These are phyloP conservation scores for Lordiphosa andalusiaca DNA, from an alignment of 2,888 invertebrate genomes.

Conservation along the genomic window DNA sequence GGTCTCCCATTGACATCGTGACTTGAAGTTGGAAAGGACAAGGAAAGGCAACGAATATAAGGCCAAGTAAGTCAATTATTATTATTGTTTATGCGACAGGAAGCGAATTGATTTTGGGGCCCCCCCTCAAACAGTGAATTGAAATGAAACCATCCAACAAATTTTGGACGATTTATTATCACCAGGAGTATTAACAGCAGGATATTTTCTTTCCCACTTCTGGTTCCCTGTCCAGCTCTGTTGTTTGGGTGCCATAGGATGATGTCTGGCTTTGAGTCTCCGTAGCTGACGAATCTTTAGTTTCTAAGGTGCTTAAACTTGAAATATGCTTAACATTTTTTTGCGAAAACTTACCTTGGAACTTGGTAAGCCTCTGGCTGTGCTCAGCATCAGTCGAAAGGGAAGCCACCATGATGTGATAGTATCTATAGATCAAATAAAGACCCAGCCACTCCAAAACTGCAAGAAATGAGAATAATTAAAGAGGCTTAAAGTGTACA, in stretches of 20 bases:
- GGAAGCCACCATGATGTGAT: constrained; percentile 6
- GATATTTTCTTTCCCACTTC: too few relatives aligned
- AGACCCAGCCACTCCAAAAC: constrained; percentile 40
- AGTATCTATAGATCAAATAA: constrained; percentile 41
- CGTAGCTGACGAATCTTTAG: neutral
- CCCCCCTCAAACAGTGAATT: constrained; percentile 27
- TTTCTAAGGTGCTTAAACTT: neutral
- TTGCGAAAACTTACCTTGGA: neutral
- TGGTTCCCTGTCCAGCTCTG: too few relatives aligned
- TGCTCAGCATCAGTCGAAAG: neutral
- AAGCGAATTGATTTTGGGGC: constrained; percentile 42
- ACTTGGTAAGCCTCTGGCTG: neutral
- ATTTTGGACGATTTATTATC: neutral
- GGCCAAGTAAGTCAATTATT: constrained; percentile 68
- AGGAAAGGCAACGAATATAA: constrained; percentile 18
- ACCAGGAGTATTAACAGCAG: neutral
- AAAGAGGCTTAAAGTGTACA: neutral
- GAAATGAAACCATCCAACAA: constrained; percentile 23
- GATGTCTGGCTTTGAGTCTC: neutral
- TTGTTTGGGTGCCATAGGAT: too few relatives aligned
- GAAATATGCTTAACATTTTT: too few relatives aligned
- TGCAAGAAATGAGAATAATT: neutral
- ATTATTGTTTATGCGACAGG: constrained; percentile 47
- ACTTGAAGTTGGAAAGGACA: constrained; percentile 22
- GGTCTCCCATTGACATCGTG: constrained; percentile 52